phyloP scores from a whole-genome alignment of 1,140 invertebrate species.

The Rhynchophorus ferrugineus region DNA sequence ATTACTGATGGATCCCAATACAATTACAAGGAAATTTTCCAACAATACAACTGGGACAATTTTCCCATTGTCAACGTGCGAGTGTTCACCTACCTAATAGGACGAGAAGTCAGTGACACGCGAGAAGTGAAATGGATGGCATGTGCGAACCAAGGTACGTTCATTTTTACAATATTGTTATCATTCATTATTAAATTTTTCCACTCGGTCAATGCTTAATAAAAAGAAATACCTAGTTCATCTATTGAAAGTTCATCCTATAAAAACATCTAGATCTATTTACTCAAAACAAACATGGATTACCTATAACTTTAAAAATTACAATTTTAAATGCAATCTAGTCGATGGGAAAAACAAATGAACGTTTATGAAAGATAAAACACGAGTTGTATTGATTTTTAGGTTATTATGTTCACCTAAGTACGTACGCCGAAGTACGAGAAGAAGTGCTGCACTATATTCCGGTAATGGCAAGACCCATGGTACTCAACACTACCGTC shows the following conservation, averaged over 20 bases:
- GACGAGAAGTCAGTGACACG: constrained; percentile 43
- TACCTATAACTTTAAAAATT: too few species aligned
- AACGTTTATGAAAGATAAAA: background rate
- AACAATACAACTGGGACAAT: constrained; percentile 63
- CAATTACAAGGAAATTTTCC: constrained; percentile 75
- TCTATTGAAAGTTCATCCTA: too few species aligned
- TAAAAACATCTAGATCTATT: too few species aligned
- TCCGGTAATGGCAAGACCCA: constrained; percentile 67
- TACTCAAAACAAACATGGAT: too few species aligned
- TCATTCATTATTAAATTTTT: too few species aligned
- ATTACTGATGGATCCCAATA: constrained; percentile 84
- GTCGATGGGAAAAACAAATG: background rate
- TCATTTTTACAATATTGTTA: too few species aligned
- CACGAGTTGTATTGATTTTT: constrained; percentile 5
- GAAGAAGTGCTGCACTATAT: constrained; percentile 77
- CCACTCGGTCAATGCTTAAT: too few species aligned
- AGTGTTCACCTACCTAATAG: constrained; percentile 85
- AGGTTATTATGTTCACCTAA: constrained; percentile 77
- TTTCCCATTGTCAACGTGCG: constrained; percentile 59
- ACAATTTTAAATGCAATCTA: background rate
- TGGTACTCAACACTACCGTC: constrained; percentile 55
- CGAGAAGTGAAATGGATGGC: constrained; percentile 81
- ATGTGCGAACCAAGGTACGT: constrained; percentile 65
- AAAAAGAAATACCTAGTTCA: too few species aligned
- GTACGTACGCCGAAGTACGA: constrained; percentile 73